phyloP scores from a whole-genome alignment of 2,888 invertebrate genomes.

The Pristionchus maxplancki region DNA sequence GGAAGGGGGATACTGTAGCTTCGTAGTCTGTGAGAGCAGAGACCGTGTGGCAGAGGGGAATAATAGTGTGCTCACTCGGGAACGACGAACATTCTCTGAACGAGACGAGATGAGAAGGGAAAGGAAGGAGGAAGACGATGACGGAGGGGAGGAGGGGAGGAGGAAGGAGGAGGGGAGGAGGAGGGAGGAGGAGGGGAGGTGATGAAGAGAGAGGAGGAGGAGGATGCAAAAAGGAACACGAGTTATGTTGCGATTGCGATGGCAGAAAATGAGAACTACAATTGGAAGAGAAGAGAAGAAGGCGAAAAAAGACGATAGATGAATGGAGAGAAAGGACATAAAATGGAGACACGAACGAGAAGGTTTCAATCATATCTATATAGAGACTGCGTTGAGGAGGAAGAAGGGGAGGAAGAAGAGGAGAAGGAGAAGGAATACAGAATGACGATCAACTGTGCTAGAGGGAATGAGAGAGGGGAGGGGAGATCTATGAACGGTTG shows the following conservation, averaged over 20 bases:
- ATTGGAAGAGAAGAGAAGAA: slow-evolving; percentile 37
- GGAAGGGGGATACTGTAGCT: background rate
- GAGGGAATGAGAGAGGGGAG: background rate
- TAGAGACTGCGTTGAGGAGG: background rate
- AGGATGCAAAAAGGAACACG: slow-evolving; percentile 9
- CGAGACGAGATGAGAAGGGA: background rate
- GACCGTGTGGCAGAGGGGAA: slow-evolving; percentile 14
- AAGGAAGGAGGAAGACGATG: background rate
- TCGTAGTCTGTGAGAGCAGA: background rate
- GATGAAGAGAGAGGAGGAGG: background rate
- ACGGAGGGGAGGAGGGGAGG: background rate
- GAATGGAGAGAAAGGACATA: background rate
- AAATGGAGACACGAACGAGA: background rate
- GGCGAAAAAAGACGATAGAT: background rate
- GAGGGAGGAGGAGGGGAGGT: background rate
- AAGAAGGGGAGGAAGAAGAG: background rate
- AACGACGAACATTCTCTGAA: slow-evolving; percentile 35
- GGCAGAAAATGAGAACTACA: slow-evolving; percentile 26
- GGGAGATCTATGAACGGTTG: background rate
- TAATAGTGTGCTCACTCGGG: slow-evolving; percentile 28
- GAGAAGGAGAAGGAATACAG: background rate
- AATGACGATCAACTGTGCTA: slow-evolving; percentile 6
- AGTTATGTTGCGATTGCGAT: slow-evolving; percentile 31
- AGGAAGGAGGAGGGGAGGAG: background rate
- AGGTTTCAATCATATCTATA: slow-evolving; percentile 31